A percentile compares a stretch with the other conserved stretches of the same genome.
Evolutionary conservation across 2,797 vertebrate species (phyloP).

Genomic region (Linurgus olivaceus): DNA sequence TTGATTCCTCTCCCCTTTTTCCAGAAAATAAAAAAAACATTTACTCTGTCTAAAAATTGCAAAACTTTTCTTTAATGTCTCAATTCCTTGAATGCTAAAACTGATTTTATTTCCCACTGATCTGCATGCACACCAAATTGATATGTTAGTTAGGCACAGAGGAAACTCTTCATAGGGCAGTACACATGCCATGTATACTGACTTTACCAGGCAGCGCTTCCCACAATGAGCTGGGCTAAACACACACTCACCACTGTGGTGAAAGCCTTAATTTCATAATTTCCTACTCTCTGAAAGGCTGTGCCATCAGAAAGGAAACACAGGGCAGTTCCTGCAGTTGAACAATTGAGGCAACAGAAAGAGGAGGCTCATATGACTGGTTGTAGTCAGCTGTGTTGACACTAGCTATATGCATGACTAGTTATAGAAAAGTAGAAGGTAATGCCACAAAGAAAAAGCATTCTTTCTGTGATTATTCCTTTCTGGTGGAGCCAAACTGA

Average conservation of each 20-base stretch:
- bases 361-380: neutral
- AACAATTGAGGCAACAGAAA: neutral
- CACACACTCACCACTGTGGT: neutral
- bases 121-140: neutral
- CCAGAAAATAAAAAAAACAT: neutral
- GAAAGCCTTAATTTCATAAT: neutral
- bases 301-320: neutral
- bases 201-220: neutral
- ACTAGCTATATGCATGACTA: neutral
- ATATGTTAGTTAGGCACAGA: neutral
- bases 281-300: neutral
- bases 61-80: neutral
- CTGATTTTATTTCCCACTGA: neutral
- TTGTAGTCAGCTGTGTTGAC: neutral
- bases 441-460: neutral
- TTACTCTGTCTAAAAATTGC: neutral
- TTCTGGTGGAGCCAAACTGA: neutral
- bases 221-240: neutral
- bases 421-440: neutral
- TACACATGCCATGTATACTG: accelerated
- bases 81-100: neutral
- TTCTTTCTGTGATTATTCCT: neutral
- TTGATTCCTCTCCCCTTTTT: neutral
- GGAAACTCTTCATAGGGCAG: neutral
- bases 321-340: neutral